Conservation (phyloP, 2,888 invertebrate species). For the Nephrotoma appendiculata region DNA sequence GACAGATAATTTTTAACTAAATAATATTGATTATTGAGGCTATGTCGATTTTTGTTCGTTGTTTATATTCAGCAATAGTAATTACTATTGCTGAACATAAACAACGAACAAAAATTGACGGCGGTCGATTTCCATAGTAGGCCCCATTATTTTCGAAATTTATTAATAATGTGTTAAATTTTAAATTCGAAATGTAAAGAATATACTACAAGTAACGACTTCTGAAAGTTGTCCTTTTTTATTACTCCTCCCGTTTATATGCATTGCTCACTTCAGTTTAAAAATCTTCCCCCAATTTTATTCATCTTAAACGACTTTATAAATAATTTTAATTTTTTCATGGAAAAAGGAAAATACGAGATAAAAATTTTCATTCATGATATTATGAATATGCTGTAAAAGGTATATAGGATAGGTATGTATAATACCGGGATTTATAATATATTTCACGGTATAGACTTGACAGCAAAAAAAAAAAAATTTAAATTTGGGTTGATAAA, state of each 20-base stretch:
- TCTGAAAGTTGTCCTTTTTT: not conserved
- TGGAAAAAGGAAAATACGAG: not conserved
- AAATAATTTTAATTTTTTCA: not conserved
- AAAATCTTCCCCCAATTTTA: not conserved
- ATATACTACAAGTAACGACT: no score
- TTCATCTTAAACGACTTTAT: not conserved
- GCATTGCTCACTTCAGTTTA: not conserved
- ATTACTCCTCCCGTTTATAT: not conserved
- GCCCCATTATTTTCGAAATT: no score
- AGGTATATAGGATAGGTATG: not conserved
- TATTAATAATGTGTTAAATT: no score
- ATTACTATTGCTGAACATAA: no score
- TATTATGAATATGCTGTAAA: not conserved
- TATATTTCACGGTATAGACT: not conserved
- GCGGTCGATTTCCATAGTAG: no score
- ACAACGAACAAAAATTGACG: no score
- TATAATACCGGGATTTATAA: not conserved
- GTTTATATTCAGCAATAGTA: no score
- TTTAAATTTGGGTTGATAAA: not conserved
- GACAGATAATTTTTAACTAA: no score
- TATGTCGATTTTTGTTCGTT: no score
- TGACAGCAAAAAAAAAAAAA: not conserved
- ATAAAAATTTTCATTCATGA: not conserved
- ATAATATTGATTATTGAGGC: no score
- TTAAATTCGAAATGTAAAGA: no score